Evolutionary conservation across 1,140 invertebrate genomes (phyloP), one percentile per base, ranked within the genome.

Genomic region (Nixonia krombeini): DNA sequence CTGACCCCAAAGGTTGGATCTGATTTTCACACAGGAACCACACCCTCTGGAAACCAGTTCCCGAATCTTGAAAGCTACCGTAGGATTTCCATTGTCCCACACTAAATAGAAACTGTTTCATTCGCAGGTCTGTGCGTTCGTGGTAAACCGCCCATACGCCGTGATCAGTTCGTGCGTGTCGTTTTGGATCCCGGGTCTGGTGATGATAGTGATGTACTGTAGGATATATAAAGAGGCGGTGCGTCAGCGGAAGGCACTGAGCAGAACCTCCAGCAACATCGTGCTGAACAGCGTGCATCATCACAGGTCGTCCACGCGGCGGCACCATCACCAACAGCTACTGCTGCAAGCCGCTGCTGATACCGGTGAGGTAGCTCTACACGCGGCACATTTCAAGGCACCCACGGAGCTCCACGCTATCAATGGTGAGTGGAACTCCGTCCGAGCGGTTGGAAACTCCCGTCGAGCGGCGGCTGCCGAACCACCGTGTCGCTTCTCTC

Each of bases 161-260:
- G 88, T 96, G 29, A 92, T 97, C 56, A 96, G 94, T 10, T 96
- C 94, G 35, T 93, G 91, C 52, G 91, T 98, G 7, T 96, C 95
- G 6, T 97, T 98, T 81, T 98, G 96, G 95, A 95, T 96, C 76
- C 96, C 96, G 1, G 94, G 94, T 67, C 80, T 95, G 46, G 94
- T 97, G 23, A 97, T 98, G 95, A 90, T 96, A 50, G 92, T 93
- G 35, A 96, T 96, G 89, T 97, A 97, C 82, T 93, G 88, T 84
- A 89, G 89, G 73, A 96, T 96, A 79, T 97, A 93, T 85, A 91
- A 93, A 73, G 95, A 97, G 82, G 96, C 96, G 0, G 90, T 95
- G 1, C 87, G 93, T 28, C 95, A 97, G 81, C 88, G 95, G 62
- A 94, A 94, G 75, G 94, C 93, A 0, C 80, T 95, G 7, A 92